Base-by-base conservation (phyloP, 2,797 vertebrate genomes). In the Etheostoma nigrum region DNA sequence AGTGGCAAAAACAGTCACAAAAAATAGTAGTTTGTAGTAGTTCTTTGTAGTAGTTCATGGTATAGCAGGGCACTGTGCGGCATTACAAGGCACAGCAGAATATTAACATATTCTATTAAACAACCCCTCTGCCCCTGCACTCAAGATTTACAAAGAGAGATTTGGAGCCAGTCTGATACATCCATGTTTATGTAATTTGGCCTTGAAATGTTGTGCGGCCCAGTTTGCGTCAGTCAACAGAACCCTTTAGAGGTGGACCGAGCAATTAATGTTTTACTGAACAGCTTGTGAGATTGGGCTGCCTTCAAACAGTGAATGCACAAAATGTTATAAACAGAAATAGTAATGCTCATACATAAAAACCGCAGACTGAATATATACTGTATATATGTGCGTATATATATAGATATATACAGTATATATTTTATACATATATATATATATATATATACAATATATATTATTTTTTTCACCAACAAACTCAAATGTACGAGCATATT, bases 321-420 rank as follows among this genome's bases (percentile, higher is more conserved):
- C 36, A 77, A 4, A 62, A 42, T n/a, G 48, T 77, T 74, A 57
- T 10, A 30, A 23, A 25, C 57, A 40, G 12, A 23, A 71, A 59
- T 6, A 6, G 63, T 12, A 72, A 70, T n/a, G 65, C n/a, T 54
- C 12, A 60, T 12, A 45, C 19, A n/a, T 53, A 51, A 55, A 62
- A 71, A 67, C 6, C 1, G 4, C 21, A 53, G 27, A 36, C 15
- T 49, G 23, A 51, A 54, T 18, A 27, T 11, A 33, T 33, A 33
- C 9, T 25, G 2, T 25, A 25, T 25, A 25, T 25, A 25, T 25
- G 3, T 25, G 3, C 3, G 3, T 25, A 25, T 25, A 3, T 25
- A 30, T 30, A 30, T 30, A 30, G 5, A 30, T 30, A 30, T 30
- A 30, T 30, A 30, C 25, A 25, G 25, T 25, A 25, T 30, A 30